Evolutionary conservation across 2,797 vertebrate species (phyloP).

Genomic region (Chelidonichthys spinosus): DNA sequence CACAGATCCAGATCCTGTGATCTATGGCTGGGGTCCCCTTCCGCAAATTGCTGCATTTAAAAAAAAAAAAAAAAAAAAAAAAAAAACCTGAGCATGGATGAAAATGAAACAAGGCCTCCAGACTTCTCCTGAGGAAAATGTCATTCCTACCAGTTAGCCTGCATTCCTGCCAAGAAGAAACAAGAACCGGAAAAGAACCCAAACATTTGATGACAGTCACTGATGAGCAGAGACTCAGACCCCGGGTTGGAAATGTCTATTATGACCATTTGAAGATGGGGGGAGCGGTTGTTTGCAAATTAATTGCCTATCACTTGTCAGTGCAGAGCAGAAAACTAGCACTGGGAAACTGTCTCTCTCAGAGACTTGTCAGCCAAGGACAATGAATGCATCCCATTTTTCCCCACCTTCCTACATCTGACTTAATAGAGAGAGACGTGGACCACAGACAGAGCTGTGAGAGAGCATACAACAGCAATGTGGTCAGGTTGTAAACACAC

Average conservation of each 20-base stretch:
- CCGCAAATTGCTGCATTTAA: constrained; percentile 72
- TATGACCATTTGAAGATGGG: constrained; percentile 41
- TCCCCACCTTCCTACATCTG: constrained; percentile 58
- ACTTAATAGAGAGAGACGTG: constrained; percentile 73
- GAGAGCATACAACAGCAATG: constrained; percentile 58
- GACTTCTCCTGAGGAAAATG: constrained; percentile 50
- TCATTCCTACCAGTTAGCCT: constrained; percentile 53
- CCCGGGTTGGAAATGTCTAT: constrained; percentile 46
- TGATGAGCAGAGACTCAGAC: constrained; percentile 39
- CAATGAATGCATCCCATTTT: constrained; percentile 65
- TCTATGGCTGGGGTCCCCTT: constrained; percentile 72
- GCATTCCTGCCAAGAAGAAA: constrained; percentile 49
- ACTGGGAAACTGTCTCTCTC: constrained; percentile 40
- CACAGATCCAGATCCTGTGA: constrained; percentile 67
- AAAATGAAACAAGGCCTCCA: constrained; percentile 56
- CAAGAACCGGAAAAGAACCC: constrained; percentile 33
- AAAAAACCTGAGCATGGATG: constrained; percentile 58
- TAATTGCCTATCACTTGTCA: constrained; percentile 81
- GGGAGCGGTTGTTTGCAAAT: constrained; percentile 47
- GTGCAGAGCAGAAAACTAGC: constrained; percentile 40
- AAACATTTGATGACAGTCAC: constrained; percentile 51
- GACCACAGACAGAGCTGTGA: constrained; percentile 73
- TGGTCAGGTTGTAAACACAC: constrained; percentile 80
- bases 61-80: constrained; percentile 67
- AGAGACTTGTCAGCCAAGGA: constrained; percentile 77